Percentiles rank a stretch among this genome's conserved stretches.
Conservation (phyloP, 2,797 vertebrate species). For the Holocentrus rufus region DNA sequence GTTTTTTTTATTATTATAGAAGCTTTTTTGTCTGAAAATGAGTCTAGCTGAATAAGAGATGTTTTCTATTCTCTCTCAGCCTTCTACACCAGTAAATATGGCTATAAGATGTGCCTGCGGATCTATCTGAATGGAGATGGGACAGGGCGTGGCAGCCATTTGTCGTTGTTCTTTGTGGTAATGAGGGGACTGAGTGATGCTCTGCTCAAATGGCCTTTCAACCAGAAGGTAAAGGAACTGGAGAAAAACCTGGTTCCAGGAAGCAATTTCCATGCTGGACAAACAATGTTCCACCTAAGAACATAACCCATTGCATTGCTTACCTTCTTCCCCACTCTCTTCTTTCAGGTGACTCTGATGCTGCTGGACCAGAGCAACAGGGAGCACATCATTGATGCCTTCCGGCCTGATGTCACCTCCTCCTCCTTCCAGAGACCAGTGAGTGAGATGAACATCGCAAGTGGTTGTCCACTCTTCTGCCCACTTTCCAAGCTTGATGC, state of each 20-base stretch:
- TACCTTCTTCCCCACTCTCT: not conserved
- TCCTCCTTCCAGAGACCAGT: conserved; percentile 96
- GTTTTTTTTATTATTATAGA: not conserved
- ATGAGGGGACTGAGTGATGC: conserved; percentile 95
- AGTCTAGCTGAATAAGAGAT: not conserved
- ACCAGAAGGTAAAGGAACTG: conserved; percentile 89
- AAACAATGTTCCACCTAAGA: not conserved
- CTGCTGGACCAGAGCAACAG: conserved; percentile 97
- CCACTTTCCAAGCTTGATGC: conserved; percentile 91
- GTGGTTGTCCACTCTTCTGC: conserved; percentile 97
- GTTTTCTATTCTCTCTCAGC: conserved; percentile 74
- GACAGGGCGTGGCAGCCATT: conserved; percentile 92
- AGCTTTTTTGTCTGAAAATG: too few relatives aligned
- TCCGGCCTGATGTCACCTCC: conserved; percentile 92
- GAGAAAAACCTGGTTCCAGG: not conserved
- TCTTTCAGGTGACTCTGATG: conserved; percentile 93
- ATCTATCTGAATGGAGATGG: conserved; percentile 97
- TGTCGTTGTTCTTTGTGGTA: conserved; percentile 98
- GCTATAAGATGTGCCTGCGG: conserved; percentile 98
- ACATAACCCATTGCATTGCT: not conserved
- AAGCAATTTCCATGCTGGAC: too few relatives aligned
- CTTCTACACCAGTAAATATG: conserved; percentile 97
- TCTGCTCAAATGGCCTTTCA: conserved; percentile 96
- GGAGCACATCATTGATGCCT: conserved; percentile 97
- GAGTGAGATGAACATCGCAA: conserved; percentile 98